These are phyloP conservation scores for Drosophila tsacasi DNA, from an alignment of 1,140 invertebrate genomes.

Conservation along the genomic window DNA sequence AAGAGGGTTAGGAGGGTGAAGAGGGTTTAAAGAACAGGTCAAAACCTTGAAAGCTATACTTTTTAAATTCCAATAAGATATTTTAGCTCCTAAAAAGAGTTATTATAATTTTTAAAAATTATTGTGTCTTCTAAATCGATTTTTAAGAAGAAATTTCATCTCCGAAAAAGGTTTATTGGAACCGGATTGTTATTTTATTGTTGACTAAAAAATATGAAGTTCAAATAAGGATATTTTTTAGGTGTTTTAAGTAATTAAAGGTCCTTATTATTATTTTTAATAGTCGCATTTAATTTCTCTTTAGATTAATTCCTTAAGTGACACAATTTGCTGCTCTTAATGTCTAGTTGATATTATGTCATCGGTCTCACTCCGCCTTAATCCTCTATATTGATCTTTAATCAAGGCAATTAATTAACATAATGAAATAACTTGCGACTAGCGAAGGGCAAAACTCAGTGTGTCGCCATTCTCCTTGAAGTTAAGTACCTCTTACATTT, in stretches of 20 bases:
- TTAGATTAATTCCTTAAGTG: neutral
- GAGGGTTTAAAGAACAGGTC: neutral
- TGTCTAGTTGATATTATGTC: conserved; percentile 8
- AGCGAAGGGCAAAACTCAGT: conserved; percentile 15
- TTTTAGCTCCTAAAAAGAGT: neutral
- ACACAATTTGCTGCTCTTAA: neutral
- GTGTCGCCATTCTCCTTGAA: conserved; percentile 12
- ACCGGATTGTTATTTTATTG: neutral
- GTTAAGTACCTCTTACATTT: neutral
- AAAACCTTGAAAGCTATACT: fast-evolving
- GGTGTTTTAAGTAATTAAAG: neutral
- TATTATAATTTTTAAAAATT: fast-evolving
- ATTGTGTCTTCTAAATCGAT: too few species aligned
- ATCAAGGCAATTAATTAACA: conserved; percentile 70
- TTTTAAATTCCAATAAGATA: neutral
- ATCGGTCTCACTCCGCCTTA: conserved; percentile 6
- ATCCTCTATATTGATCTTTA: conserved; percentile 62
- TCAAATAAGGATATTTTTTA: neutral
- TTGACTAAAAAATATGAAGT: neutral
- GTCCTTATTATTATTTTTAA: too few species aligned
- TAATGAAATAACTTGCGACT: conserved; percentile 59
- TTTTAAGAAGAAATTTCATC: neutral
- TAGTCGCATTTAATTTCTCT: neutral
- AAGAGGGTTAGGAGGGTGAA: neutral
- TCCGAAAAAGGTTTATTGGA: neutral